Base-by-base conservation (phyloP, 2,113 vertebrate genomes). In the Empidonax alnorum region DNA sequence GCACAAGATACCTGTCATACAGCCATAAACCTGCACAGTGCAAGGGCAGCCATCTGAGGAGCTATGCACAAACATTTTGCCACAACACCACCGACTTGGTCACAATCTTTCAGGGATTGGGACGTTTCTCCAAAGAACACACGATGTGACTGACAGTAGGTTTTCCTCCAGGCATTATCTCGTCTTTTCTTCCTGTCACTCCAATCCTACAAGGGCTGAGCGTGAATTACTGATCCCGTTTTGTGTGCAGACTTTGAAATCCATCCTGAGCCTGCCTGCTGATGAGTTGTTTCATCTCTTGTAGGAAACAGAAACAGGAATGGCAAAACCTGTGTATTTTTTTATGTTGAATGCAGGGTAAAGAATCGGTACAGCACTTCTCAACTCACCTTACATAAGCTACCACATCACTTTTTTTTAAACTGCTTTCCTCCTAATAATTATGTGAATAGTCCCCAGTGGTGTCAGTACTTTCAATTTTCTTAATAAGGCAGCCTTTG, bases 91-190 rank as follows among this genome's bases (percentile, higher is more conserved):
- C 55, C 20, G 28, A 30, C 11, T 61, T 6, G 41, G 50, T 88
- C 61, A 59, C 27, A 85, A 6, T 10, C 55, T 77, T 81, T 78
- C 69, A 81, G 41, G 49, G 50, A 81, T 69, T 28, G n/a, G 74
- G 55, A 81, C 39, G 6, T 68, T 78, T 68, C 90, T 13, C 33
- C 55, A 65, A 50, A 22, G 66, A 50, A 65, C 53, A 37, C 2
- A 46, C 41, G 31, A 30, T 16, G 41, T 74, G 90, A 78, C 52
- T 85, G 79, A 82, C 61, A 37, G 47, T 7, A 44, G 61, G 50
- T 46, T 90, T 73, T 87, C 69, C 71, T 59, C 55, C n/a, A 35
- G 63, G 74, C 50, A 65, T 85, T 90, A 71, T 68, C 63, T 63
- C 19, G 31, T 31, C 87, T 78, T 69, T 82, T 30, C 33, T 81